A percentile compares a stretch with the other conserved stretches of the same genome.
phyloP scores from a whole-genome alignment of 2,797 vertebrate genomes.

The Hippopotamyrus pictus region DNA sequence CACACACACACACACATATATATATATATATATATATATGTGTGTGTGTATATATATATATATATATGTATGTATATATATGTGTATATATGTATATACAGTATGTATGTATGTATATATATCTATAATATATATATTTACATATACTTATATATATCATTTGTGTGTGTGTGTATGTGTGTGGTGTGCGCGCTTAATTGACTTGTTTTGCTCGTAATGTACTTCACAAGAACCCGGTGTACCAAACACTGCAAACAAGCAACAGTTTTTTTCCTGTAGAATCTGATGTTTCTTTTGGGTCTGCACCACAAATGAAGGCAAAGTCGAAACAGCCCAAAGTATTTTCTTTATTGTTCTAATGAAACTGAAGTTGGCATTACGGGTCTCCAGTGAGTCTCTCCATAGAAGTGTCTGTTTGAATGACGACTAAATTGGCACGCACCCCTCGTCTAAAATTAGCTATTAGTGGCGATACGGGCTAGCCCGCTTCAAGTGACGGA shows the following conservation, averaged over 20 bases:
- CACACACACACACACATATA: too few species aligned
- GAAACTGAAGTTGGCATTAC: conserved; percentile 59
- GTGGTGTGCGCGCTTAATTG: neutral
- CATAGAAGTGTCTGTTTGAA: conserved; percentile 56
- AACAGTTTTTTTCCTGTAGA: conserved; percentile 29
- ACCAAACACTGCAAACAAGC: conserved; percentile 47
- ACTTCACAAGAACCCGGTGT: conserved; percentile 38
- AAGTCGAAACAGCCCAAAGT: conserved; percentile 57
- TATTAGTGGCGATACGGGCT: conserved; percentile 39
- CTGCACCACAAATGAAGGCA: conserved; percentile 56
- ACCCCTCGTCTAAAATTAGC: conserved; percentile 58
- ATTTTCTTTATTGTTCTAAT: conserved; percentile 63
- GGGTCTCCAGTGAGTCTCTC: conserved; percentile 53
- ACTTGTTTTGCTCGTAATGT: conserved; percentile 43
- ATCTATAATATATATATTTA: too few species aligned
- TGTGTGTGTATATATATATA: too few species aligned
- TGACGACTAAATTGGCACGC: conserved; percentile 57
- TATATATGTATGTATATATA: too few species aligned
- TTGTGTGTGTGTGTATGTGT: neutral
- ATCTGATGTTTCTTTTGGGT: conserved; percentile 36
- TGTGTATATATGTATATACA: too few species aligned
- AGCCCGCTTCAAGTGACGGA: conserved; percentile 45
- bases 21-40: too few species aligned
- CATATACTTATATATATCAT: too few species aligned
- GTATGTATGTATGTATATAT: too few species aligned